Conservation (phyloP, 1,140 invertebrate genomes). For the Pseudomyrmex sp. region DNA sequence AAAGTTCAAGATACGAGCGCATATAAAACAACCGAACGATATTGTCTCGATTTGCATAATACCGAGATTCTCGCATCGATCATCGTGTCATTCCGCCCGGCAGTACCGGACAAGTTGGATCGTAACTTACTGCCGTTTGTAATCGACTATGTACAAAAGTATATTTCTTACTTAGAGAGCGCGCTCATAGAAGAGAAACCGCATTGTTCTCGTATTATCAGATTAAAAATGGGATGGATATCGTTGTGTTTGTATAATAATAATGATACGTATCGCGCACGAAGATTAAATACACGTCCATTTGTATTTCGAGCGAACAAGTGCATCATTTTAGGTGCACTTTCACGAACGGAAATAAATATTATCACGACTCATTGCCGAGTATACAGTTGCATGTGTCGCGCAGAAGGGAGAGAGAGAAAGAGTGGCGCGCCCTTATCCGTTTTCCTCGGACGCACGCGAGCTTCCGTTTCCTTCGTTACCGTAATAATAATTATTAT, state of each 20-base stretch:
- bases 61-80: conserved; percentile 33
- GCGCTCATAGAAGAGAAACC: too few species aligned
- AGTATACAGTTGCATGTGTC: conserved; percentile 65
- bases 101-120: too few species aligned
- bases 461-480: conserved; percentile 73
- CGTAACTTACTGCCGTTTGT: too few species aligned
- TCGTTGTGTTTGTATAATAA: too few species aligned
- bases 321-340: conserved; percentile 57
- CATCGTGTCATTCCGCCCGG: conserved; percentile 9
- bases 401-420: conserved; percentile 32
- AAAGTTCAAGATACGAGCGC: too few species aligned
- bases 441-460: conserved; percentile 63
- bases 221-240: too few species aligned
- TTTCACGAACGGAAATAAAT: conserved; percentile 63
- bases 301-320: conserved; percentile 42
- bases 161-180: too few species aligned
- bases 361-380: conserved; percentile 73
- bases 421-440: conserved; percentile 64
- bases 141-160: too few species aligned
- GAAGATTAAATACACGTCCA: conserved; percentile 14
- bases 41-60: conserved; percentile 41
- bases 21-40: conserved; percentile 27
- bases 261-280: neutral
- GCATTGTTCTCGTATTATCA: too few species aligned
- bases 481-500: conserved; percentile 74